Conservation (phyloP, 2,797 vertebrate genomes). For the Myotis myotis region DNA sequence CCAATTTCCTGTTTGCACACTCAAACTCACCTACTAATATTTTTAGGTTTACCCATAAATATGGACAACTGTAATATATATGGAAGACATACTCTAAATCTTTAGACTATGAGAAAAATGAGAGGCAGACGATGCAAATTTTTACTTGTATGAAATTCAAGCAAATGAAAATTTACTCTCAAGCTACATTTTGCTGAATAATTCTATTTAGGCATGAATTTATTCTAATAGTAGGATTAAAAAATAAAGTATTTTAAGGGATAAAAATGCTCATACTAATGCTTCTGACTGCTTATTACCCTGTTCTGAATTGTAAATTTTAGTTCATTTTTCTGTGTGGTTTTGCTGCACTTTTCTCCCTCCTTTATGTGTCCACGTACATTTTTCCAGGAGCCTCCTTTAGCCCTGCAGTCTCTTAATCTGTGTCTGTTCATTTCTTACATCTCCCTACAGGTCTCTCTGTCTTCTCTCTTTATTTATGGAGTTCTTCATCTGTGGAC, state of each 20-base stretch:
- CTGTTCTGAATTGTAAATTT: background rate
- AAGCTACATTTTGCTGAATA: constrained; percentile 48
- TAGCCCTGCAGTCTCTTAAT: background rate
- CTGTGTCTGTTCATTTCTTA: constrained; percentile 53
- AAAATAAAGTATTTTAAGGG: constrained; percentile 7
- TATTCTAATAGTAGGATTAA: constrained; percentile 53
- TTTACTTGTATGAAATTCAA: constrained; percentile 55
- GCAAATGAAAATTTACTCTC: constrained; percentile 61
- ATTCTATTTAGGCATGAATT: constrained; percentile 60
- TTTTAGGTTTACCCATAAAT: constrained; percentile 48
- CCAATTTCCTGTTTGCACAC: constrained; percentile 6
- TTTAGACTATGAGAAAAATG: constrained; percentile 69
- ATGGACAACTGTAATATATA: constrained; percentile 55
- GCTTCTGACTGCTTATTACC: background rate
- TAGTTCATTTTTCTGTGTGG: background rate
- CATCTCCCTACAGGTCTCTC: constrained; percentile 54
- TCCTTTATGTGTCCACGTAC: background rate
- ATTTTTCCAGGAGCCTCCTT: background rate
- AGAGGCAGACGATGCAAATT: constrained; percentile 56
- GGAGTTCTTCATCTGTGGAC: constrained; percentile 40
- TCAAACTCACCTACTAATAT: constrained; percentile 17
- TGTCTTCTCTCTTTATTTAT: background rate
- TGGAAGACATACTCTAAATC: constrained; percentile 47
- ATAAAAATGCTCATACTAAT: constrained; percentile 16
- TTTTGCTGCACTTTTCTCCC: background rate